Evolutionary conservation across 2,888 invertebrate genomes (phyloP).

Genomic region (Lypha dubia): DNA sequence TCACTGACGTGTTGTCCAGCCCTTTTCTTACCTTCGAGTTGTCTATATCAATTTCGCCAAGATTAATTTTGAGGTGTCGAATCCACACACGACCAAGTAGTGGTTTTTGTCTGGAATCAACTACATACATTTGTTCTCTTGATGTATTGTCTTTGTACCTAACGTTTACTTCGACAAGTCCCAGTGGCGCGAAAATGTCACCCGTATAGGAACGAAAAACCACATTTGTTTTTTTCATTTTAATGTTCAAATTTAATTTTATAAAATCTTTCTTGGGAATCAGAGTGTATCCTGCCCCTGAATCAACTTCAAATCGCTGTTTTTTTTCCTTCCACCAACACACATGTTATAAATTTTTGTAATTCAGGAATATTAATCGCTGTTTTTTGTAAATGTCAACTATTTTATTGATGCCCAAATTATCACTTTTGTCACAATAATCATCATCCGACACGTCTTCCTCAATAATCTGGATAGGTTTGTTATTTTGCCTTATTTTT

Average conservation of each 20-base stretch:
- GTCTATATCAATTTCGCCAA: not conserved
- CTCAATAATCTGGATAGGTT: not conserved
- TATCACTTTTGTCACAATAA: not conserved
- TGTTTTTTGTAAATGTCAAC: slow-evolving; percentile 41
- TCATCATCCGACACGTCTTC: not conserved
- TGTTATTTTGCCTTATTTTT: slow-evolving; percentile 4
- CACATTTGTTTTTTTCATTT: slow-evolving; percentile 11
- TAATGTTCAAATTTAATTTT: slow-evolving; percentile 39
- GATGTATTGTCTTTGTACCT: slow-evolving; percentile 21
- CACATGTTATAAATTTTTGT: slow-evolving; percentile 23
- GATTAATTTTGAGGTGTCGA: not conserved
- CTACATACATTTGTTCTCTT: slow-evolving; percentile 34
- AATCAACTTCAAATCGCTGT: not conserved
- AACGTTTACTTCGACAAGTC: slow-evolving; percentile 1
- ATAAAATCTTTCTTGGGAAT: slow-evolving; percentile 43
- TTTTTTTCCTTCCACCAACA: slow-evolving; percentile 31
- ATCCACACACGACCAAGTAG: slow-evolving; percentile 16
- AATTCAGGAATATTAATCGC: slow-evolving; percentile 19
- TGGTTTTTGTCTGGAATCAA: not conserved
- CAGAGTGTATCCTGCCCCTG: slow-evolving; percentile 34
- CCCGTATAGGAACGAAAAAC: slow-evolving; percentile 41
- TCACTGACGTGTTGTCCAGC: not conserved
- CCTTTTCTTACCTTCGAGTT: not conserved
- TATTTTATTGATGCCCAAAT: slow-evolving; percentile 47
- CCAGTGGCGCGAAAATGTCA: slow-evolving; percentile 3